Evolutionary conservation across 2,113 vertebrate species (phyloP), one percentile per base, ranked within the genome.

Genomic region (Crypturellus undulatus): DNA sequence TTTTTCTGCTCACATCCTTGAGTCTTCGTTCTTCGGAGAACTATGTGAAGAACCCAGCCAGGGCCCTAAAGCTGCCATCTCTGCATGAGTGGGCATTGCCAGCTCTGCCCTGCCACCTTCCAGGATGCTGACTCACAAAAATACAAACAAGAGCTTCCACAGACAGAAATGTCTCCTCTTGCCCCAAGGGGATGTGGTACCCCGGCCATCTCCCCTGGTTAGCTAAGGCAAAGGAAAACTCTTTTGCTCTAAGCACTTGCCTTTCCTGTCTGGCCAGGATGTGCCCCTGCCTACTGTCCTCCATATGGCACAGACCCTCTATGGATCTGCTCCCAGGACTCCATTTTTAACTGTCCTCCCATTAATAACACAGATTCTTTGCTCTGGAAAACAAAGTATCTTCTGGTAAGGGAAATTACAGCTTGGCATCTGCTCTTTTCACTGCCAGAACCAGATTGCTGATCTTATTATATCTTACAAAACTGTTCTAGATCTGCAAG

Each of bases 391-490:
- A 94, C 86, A 94, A 97, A 95, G 91, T 65, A 87, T 89, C 94
- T 96, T 96, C 92, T 97, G 81, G 84, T 93, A 95, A 91, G 56
- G 63, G 77, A 96, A 97, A 96, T 96, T 95, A 97, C 88, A 97
- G 94, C 94, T 93, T 92, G 88, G 84, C 94, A 94, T 97, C 94
- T 97, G 87, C 94, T 96, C 95, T 96, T 96, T 95, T 94, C 94
- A 91, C 94, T 95, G 96, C 94, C 93, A 96, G 94, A 97, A 97
- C 91, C 95, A 95, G 94, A 95, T 95, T 97, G 97, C 94, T 96
- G 88, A 96, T 97, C 95, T 96, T 97, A 94, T 96, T 97, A 96
- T 94, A 95, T 70, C 90, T 95, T 95, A 94, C 59, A 96, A 96
- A 97, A 97, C 90, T 96, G 94, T 63, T 95, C 77, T 79, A 83